Evolutionary conservation across 2,113 vertebrate species (phyloP).

Genomic region (Rhipidura dahli): DNA sequence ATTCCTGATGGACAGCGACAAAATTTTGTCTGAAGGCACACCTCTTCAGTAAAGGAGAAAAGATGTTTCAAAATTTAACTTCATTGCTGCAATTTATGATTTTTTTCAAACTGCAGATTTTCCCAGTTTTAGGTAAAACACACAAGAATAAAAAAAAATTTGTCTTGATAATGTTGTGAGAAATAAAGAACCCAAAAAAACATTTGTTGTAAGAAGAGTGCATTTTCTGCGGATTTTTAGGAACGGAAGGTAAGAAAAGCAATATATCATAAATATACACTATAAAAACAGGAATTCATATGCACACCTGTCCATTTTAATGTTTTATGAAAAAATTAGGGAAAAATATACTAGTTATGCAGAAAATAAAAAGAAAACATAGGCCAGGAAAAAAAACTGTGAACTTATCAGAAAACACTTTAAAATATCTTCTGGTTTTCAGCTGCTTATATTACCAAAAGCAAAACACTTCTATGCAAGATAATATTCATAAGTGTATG

Average conservation of each 20-base stretch:
- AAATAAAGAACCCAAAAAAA: background rate
- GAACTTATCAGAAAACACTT: background rate
- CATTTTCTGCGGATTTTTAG: background rate
- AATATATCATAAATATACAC: background rate
- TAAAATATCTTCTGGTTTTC: conserved; percentile 6
- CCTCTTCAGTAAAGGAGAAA: background rate
- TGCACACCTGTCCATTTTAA: background rate
- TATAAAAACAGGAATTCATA: background rate
- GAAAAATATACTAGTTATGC: background rate
- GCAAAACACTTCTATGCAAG: background rate
- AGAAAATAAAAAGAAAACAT: background rate
- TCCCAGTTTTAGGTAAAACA: background rate
- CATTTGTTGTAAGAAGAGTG: background rate
- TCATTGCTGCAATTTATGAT: background rate
- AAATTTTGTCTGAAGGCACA: background rate
- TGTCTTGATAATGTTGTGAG: background rate
- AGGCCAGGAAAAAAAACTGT: background rate
- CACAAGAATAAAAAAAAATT: background rate
- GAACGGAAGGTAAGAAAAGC: background rate
- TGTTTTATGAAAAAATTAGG: background rate
- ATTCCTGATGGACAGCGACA: background rate
- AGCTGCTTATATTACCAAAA: background rate
- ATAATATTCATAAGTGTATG: background rate
- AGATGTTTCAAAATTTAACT: background rate
- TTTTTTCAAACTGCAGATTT: background rate